Conservation (phyloP, 1,140 invertebrate genomes). For the Periplaneta americana region DNA sequence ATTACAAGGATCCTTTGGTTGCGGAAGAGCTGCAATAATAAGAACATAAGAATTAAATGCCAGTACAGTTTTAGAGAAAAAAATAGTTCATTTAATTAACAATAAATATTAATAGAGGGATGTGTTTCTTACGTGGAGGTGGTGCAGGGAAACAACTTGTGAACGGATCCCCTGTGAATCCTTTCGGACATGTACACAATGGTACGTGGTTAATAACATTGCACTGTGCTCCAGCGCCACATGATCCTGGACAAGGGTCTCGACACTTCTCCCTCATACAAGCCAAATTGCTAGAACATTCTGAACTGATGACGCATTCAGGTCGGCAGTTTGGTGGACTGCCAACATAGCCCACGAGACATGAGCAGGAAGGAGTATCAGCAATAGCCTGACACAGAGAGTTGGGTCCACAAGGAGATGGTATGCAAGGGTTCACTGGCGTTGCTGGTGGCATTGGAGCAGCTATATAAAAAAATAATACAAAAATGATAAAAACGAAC, state of each 20-base stretch:
- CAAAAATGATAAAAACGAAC: neutral
- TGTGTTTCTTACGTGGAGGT: slow-evolving; percentile 14
- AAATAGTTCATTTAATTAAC: too few relatives aligned
- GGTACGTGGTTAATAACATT: slow-evolving; percentile 63
- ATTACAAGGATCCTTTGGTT: slow-evolving; percentile 47
- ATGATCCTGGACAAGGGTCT: slow-evolving; percentile 68
- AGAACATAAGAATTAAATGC: neutral
- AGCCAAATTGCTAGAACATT: slow-evolving; percentile 58
- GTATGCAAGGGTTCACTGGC: slow-evolving; percentile 24
- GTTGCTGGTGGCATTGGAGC: slow-evolving; percentile 32
- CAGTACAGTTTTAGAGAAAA: too few relatives aligned
- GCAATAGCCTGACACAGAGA: slow-evolving; percentile 36
- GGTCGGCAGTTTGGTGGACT: slow-evolving; percentile 65
- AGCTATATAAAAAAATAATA: slow-evolving; percentile 24
- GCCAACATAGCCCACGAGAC: slow-evolving; percentile 58
- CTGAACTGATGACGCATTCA: slow-evolving; percentile 62
- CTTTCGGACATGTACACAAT: slow-evolving; percentile 58
- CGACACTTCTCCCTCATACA: slow-evolving; percentile 61
- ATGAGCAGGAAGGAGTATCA: slow-evolving; percentile 50
- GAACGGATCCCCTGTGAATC: slow-evolving; percentile 69
- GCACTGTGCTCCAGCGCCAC: slow-evolving; percentile 61
- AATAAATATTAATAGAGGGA: neutral
- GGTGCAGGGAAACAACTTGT: slow-evolving; percentile 48
- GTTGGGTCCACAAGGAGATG: slow-evolving; percentile 36
- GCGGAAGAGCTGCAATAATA: slow-evolving; percentile 30